Percentiles rank a stretch among this genome's conserved stretches.
phyloP scores from a whole-genome alignment of 2,797 vertebrate species.

The Xiphorhynchus erythropygius region DNA sequence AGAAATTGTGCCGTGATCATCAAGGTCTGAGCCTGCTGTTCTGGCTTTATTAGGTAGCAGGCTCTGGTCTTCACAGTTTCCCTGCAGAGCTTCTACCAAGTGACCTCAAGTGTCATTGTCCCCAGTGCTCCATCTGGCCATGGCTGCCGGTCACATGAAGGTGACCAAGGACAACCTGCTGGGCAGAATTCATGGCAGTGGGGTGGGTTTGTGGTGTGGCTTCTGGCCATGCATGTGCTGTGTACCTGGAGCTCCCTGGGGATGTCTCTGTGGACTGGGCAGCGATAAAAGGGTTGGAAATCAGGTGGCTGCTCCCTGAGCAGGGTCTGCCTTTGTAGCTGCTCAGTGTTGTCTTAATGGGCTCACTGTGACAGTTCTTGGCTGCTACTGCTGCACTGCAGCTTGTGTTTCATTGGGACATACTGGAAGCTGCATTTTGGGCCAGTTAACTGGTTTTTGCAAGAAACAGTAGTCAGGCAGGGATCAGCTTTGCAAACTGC shows the following conservation, averaged over 20 bases:
- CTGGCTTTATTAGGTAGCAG: slow-evolving; percentile 65
- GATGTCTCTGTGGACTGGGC: slow-evolving; percentile 80
- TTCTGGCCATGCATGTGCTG: slow-evolving; percentile 72
- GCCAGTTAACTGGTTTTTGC: neutral
- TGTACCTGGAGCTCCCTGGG: slow-evolving; percentile 89
- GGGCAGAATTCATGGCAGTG: too few relatives aligned
- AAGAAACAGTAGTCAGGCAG: neutral
- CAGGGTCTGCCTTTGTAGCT: neutral
- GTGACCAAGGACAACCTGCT: too few relatives aligned
- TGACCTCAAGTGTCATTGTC: neutral
- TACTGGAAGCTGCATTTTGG: neutral
- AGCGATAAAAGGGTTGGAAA: neutral
- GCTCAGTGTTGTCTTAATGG: neutral
- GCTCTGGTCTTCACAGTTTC: neutral
- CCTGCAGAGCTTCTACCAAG: neutral
- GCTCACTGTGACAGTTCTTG: neutral
- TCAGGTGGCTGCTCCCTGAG: neutral
- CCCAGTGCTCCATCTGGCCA: slow-evolving; percentile 55
- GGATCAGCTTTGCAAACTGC: neutral
- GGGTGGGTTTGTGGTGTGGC: neutral
- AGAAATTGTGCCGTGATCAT: slow-evolving; percentile 23
- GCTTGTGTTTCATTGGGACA: neutral
- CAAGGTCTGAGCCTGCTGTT: slow-evolving; percentile 25
- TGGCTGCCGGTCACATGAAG: too few relatives aligned
- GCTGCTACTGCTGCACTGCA: neutral